A percentile compares a stretch with the other conserved stretches of the same genome.
Evolutionary conservation across 1,140 invertebrate genomes (phyloP).

Genomic region (Drosophila nebulosa): DNA sequence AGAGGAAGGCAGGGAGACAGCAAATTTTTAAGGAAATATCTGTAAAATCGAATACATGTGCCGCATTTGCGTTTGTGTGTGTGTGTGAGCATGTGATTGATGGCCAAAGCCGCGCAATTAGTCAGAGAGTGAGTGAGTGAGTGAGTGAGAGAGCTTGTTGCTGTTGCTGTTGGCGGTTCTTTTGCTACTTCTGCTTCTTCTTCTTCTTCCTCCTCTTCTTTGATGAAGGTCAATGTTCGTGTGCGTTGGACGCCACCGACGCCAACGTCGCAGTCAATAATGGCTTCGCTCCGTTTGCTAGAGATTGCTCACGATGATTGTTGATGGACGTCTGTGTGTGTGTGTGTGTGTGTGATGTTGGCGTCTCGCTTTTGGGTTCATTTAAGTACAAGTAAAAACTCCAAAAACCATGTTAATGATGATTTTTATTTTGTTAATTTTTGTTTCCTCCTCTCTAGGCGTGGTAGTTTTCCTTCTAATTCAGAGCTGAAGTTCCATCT

Average conservation of each 20-base stretch:
- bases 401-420: conserved; percentile 11
- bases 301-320: conserved; percentile 40
- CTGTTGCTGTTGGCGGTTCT: conserved; percentile 21
- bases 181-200: conserved; percentile 40
- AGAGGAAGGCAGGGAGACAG: not conserved
- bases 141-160: conserved; percentile 29
- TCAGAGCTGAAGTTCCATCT: not conserved
- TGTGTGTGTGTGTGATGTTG: conserved; percentile 26
- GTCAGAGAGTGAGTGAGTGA: conserved; percentile 23
- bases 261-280: conserved; percentile 29
- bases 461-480: not conserved
- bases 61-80: not conserved
- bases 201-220: conserved; percentile 50
- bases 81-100: conserved; percentile 31
- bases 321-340: conserved; percentile 39
- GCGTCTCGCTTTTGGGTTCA: conserved; percentile 9
- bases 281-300: conserved; percentile 25
- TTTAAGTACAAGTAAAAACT: conserved; percentile 14
- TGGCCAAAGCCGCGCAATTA: conserved; percentile 25
- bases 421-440: conserved; percentile 5
- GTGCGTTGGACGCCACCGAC: conserved; percentile 44
- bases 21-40: conserved; percentile 27
- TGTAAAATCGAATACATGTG: not conserved
- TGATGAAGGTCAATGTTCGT: conserved; percentile 78
- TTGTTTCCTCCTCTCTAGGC: conserved; percentile 2